Evolutionary conservation across 1,140 invertebrate species (phyloP).

Genomic region (Philotrypesis tridentata): DNA sequence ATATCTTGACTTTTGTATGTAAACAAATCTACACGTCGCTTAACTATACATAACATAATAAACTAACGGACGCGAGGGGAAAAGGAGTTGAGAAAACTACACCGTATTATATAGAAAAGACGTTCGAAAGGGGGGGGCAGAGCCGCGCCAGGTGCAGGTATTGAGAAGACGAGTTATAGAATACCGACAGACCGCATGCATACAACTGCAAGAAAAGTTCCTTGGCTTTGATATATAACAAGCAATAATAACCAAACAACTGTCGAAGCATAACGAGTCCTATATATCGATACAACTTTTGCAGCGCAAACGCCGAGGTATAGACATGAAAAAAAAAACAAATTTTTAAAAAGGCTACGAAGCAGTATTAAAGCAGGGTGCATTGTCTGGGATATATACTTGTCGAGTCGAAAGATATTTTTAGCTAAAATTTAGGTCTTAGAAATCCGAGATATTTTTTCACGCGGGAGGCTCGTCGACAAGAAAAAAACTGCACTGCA

Average conservation of each 20-base stretch:
- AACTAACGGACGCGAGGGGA: background rate
- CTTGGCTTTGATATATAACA: background rate
- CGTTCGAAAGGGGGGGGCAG: background rate
- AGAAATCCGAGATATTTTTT: slow-evolving; percentile 42
- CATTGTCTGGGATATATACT: background rate
- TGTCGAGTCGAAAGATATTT: slow-evolving; percentile 21
- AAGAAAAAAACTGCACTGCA: no score
- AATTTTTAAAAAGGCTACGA: background rate
- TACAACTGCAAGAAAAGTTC: slow-evolving; percentile 13
- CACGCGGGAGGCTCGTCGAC: background rate
- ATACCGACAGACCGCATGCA: background rate
- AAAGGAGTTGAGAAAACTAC: background rate
- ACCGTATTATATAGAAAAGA: background rate
- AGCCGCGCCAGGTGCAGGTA: no score
- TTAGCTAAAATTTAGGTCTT: slow-evolving; percentile 35
- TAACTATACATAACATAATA: slow-evolving; percentile 16
- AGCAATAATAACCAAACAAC: slow-evolving; percentile 13
- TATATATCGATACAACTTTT: slow-evolving; percentile 21
- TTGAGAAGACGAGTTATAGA: background rate
- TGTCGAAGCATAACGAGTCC: background rate
- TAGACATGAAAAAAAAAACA: background rate
- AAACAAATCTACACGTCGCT: slow-evolving; percentile 30
- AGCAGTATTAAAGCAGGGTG: slow-evolving; percentile 12
- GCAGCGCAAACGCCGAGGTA: background rate
- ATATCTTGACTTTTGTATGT: slow-evolving; percentile 51